Percentiles rank a stretch among this genome's conserved stretches.
Conservation (phyloP, 2,888 invertebrate genomes). For the Xestia rhomboidea region DNA sequence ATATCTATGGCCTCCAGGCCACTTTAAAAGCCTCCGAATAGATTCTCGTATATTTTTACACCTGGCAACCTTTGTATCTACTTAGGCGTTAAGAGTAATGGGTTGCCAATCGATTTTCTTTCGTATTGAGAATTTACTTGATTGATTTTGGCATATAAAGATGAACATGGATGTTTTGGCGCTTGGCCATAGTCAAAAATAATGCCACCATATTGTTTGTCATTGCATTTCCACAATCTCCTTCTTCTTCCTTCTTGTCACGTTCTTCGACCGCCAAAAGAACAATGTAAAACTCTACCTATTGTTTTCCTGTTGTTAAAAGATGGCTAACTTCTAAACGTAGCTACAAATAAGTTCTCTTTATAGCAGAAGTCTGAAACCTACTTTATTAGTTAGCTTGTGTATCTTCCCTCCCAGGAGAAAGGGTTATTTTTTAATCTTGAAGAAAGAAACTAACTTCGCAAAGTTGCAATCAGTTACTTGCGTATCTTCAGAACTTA, state of each 20-base stretch:
- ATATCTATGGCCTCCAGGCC: constrained; percentile 46
- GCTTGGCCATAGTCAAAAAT: background rate
- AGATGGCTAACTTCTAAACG: background rate
- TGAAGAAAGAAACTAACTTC: constrained; percentile 20
- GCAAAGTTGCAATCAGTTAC: constrained; percentile 23
- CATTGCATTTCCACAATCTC: background rate
- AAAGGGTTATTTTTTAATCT: constrained; percentile 35
- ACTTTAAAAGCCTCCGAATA: constrained; percentile 48
- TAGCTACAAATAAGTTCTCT: background rate
- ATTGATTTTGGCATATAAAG: constrained; percentile 8
- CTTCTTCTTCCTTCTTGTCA: background rate
- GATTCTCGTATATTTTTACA: constrained; percentile 51
- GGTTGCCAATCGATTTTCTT: constrained; percentile 28
- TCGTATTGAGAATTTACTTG: constrained; percentile 4
- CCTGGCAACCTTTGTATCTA: constrained; percentile 55
- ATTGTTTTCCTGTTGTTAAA: background rate
- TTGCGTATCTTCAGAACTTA: constrained; percentile 3
- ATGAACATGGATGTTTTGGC: background rate
- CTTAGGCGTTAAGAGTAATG: constrained; percentile 35
- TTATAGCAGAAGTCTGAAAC: background rate
- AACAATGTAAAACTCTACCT: background rate
- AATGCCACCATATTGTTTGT: background rate
- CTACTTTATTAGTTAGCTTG: constrained; percentile 2
- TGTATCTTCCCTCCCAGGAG: constrained; percentile 21
- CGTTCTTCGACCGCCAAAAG: background rate